Conservation (phyloP, 1,140 invertebrate species). For the Octopus bimaculoides region DNA sequence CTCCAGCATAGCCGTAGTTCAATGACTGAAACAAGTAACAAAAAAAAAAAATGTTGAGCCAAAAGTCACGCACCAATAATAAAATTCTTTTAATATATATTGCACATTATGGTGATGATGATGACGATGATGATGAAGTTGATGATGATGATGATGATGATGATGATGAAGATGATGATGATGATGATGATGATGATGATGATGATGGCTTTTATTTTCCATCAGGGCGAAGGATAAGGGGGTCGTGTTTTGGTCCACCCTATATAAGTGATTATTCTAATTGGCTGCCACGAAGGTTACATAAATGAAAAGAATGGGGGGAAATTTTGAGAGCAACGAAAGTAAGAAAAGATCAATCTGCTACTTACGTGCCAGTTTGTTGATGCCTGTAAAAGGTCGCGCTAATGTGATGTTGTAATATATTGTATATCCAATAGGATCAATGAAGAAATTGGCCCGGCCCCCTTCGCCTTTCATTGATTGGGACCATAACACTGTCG, state of each 20-base stretch:
- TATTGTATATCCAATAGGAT: background rate
- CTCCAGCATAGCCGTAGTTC: no score
- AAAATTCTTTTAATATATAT: no score
- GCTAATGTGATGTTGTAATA: background rate
- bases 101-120: no score
- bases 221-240: no score
- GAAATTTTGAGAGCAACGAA: no score
- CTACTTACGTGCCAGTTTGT: background rate
- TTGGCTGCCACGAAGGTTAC: no score
- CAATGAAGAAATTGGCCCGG: background rate
- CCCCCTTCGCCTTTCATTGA: background rate
- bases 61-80: no score
- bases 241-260: no score
- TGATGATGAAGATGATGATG: slow-evolving; percentile 21
- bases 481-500: background rate
- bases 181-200: slow-evolving; percentile 23
- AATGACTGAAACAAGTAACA: no score
- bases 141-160: slow-evolving; percentile 19
- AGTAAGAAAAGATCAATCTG: background rate
- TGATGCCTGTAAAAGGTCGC: background rate
- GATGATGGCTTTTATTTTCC: slow-evolving; percentile 9
- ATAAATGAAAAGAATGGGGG: no score
- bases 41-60: no score
- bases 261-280: no score
- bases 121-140: background rate